Evolutionary conservation across 2,888 invertebrate genomes (phyloP).

Genomic region (Calameuta pallipes): DNA sequence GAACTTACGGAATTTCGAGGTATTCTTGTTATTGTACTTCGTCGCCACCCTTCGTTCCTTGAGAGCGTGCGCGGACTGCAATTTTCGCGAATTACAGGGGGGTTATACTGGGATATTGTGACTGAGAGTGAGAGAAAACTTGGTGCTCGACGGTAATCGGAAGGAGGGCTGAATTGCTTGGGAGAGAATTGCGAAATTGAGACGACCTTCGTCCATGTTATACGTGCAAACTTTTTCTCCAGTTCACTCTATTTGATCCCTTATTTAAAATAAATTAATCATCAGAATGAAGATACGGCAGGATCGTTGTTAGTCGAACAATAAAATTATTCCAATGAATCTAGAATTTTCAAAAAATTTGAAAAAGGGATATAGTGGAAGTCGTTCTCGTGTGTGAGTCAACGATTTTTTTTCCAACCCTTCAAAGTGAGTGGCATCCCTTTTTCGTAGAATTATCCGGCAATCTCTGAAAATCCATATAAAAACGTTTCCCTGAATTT

Average conservation of each 20-base stretch:
- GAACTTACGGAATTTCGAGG: background rate
- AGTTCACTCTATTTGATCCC: constrained; percentile 22
- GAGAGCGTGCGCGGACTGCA: background rate
- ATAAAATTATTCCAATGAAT: constrained; percentile 47
- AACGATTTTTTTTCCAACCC: background rate
- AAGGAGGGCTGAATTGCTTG: background rate
- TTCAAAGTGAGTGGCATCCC: constrained; percentile 32
- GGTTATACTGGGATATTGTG: background rate
- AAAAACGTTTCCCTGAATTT: background rate
- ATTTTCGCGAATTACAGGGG: background rate
- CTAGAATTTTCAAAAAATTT: constrained; percentile 34
- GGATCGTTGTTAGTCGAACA: constrained; percentile 38
- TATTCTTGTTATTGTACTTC: background rate
- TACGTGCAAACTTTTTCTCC: constrained; percentile 12
- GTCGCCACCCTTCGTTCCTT: background rate
- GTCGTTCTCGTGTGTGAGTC: background rate
- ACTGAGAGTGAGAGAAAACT: background rate
- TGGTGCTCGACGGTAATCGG: background rate
- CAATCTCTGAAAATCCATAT: background rate
- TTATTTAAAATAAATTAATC: constrained; percentile 49
- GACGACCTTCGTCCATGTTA: background rate
- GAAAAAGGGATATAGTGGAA: constrained; percentile 30
- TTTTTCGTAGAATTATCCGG: background rate
- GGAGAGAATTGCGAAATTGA: background rate
- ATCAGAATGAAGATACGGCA: constrained; percentile 43